Evolutionary conservation across 1,140 invertebrate genomes (phyloP).

Genomic region (Lethrus apterus): DNA sequence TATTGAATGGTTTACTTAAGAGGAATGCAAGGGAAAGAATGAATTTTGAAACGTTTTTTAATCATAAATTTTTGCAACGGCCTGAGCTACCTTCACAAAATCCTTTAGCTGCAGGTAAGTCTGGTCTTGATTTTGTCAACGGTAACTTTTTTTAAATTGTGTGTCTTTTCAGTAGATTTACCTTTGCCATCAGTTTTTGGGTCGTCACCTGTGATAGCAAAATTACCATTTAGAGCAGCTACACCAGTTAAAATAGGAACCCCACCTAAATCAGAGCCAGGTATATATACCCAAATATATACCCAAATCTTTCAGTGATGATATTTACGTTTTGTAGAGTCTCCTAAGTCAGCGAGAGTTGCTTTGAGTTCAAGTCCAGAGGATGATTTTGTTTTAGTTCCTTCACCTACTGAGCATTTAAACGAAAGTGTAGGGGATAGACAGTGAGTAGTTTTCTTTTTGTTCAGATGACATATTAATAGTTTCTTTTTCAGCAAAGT

Average conservation of each 20-base stretch:
- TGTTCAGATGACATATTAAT: not conserved
- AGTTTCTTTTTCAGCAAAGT: slow-evolving; percentile 17
- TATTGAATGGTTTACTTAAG: slow-evolving; percentile 80
- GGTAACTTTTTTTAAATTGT: not conserved
- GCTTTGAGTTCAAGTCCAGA: slow-evolving; percentile 53
- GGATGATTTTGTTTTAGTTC: slow-evolving; percentile 83
- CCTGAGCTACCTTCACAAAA: slow-evolving; percentile 41
- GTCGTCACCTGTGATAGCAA: slow-evolving; percentile 23
- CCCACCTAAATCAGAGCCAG: slow-evolving; percentile 29
- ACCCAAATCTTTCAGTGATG: not conserved
- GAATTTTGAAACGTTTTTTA: slow-evolving; percentile 92
- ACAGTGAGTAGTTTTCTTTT: slow-evolving; percentile 17
- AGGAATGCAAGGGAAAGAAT: slow-evolving; percentile 92
- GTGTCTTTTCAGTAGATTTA: slow-evolving; percentile 24
- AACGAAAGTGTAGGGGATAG: slow-evolving; percentile 40
- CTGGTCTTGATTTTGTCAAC: not conserved
- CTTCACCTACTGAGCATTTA: slow-evolving; percentile 51
- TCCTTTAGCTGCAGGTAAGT: slow-evolving; percentile 33
- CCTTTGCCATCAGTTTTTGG: slow-evolving; percentile 30
- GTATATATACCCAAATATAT: slow-evolving; percentile 15
- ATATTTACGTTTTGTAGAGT: slow-evolving; percentile 35
- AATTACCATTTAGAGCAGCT: slow-evolving; percentile 23
- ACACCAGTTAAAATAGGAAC: slow-evolving; percentile 28
- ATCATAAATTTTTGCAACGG: slow-evolving; percentile 80
- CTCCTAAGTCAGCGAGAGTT: slow-evolving; percentile 35